Conservation (phyloP, 2,797 vertebrate genomes). For the Sternarchorhynchus goeldii region DNA sequence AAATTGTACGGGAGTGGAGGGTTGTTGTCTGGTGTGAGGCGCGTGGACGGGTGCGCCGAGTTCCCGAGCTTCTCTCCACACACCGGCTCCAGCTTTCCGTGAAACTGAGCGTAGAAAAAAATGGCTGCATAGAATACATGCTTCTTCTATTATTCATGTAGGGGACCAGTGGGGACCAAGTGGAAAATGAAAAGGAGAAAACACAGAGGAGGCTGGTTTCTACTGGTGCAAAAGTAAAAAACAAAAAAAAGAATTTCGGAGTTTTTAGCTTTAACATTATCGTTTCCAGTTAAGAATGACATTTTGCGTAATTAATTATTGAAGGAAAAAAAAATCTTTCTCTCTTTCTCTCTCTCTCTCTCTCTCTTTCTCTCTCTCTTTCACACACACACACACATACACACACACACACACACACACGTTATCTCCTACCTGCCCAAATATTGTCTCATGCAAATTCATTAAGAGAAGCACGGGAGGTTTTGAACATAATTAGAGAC, state of each 20-base stretch:
- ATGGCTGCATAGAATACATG: conserved; percentile 71
- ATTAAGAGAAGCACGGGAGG: no score
- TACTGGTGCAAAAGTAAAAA: background rate
- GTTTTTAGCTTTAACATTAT: background rate
- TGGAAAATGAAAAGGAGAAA: conserved; percentile 28
- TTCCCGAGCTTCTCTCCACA: conserved; percentile 58
- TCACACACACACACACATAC: no score
- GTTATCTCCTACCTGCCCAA: no score
- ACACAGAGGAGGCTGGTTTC: background rate
- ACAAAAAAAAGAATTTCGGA: background rate
- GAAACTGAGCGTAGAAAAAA: conserved; percentile 78
- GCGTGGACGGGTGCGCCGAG: conserved; percentile 44
- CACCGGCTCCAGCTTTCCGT: conserved; percentile 71
- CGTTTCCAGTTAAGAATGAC: no score
- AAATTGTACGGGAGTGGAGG: conserved; percentile 71
- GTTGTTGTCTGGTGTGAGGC: conserved; percentile 42
- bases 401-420: no score
- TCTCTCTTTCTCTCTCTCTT: no score
- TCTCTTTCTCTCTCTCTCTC: no score
- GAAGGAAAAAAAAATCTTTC: no score
- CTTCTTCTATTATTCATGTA: conserved; percentile 79
- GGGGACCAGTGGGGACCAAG: conserved; percentile 60
- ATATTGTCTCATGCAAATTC: no score
- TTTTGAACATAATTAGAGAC: no score
- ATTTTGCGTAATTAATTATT: no score